Percentiles rank a stretch among this genome's conserved stretches.
phyloP scores from a whole-genome alignment of 2,888 invertebrate genomes.

The Hypena proboscidalis region DNA sequence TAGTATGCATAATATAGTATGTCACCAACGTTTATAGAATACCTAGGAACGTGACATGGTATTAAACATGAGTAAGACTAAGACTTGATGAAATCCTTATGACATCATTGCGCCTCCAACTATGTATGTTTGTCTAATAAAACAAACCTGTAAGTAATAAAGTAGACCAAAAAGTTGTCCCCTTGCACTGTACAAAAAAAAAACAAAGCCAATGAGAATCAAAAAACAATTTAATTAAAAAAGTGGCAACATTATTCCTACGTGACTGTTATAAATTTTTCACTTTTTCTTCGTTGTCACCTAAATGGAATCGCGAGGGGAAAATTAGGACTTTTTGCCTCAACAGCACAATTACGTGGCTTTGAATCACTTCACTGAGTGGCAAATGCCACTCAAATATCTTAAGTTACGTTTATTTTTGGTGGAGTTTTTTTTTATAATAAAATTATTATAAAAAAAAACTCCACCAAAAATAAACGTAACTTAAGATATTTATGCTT shows the following conservation, averaged over 20 bases:
- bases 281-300: constrained; percentile 66
- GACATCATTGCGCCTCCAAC: no score
- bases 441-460: constrained; percentile 50
- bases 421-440: constrained; percentile 52
- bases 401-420: constrained; percentile 43
- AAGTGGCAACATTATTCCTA: constrained; percentile 61
- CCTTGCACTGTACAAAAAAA: constrained; percentile 26
- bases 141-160: no score
- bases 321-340: constrained; percentile 62
- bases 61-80: no score
- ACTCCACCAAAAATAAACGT: constrained; percentile 46
- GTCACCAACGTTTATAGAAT: no score
- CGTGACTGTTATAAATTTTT: constrained; percentile 66
- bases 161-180: neutral
- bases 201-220: constrained; percentile 44
- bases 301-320: constrained; percentile 60
- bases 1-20: no score
- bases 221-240: constrained; percentile 63
- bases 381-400: constrained; percentile 47
- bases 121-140: no score
- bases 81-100: no score
- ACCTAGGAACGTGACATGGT: neutral
- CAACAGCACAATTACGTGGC: constrained; percentile 64
- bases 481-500: constrained; percentile 45
- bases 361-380: constrained; percentile 56